Evolutionary conservation across 1,140 invertebrate species (phyloP), one percentile per base, ranked within the genome.

Genomic region (Orchesella cincta): DNA sequence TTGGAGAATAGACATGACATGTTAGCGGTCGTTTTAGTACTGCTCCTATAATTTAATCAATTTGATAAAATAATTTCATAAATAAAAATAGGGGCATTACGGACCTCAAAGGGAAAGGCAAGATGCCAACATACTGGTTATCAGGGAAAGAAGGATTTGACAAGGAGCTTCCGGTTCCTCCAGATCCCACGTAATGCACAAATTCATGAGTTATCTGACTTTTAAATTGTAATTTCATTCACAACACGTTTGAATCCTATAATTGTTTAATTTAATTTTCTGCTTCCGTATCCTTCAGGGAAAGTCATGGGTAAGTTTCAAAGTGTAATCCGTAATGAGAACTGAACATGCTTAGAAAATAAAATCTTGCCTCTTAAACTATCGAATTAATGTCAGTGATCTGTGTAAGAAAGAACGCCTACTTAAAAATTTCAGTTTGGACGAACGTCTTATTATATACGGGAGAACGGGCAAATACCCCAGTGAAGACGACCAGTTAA

Each of bases 111-210:
- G 94, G 94, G 67, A 96, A 96, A 87, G 95, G 94, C 35, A 90
- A 90, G 84, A 93, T 95, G 91, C 90, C 91, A 77, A 97, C 95
- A 0, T 97, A 94, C 86, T 97, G 94, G 94, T 86, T 97, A 62
- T 87, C 93, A 34, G 94, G 94, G 57, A 94, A 93, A 86, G 90
- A 93, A 62, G 94, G 93, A 29, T 96, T 96, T 84, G 91, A 94
- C 80, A 95, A 95, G 85, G 88, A 90, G 34, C 86, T 96, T 18
- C 94, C 94, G 14, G 88, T 88, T 35, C 93, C 93, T 64, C 92
- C 93, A 2, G 89, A 91, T 1, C 87, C 93, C 39, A 91, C 91
- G 93, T 94, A 86, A 91, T 67, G n/a, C n/a, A n/a, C n/a, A n/a
- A 64, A 18, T 73, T 71, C 35, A 23, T 70, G 5, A 72, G 31